Evolutionary conservation across 2,113 vertebrate species (phyloP).

Genomic region (Pseudolaguvia tuberculata): DNA sequence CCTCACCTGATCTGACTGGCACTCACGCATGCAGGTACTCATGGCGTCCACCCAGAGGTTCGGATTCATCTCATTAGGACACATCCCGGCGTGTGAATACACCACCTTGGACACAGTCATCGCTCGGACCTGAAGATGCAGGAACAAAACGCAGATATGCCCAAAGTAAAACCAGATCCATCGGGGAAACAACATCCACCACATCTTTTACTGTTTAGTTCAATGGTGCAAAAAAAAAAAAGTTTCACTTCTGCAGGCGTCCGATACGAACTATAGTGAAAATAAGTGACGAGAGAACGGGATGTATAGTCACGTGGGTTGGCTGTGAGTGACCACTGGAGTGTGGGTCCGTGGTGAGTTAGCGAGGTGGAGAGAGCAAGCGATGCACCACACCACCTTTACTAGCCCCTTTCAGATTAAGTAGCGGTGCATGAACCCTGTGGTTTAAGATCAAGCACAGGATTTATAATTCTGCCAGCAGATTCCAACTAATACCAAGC

Average conservation of each 20-base stretch:
- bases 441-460: conserved; percentile 52
- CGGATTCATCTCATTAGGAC: conserved; percentile 97
- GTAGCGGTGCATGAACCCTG: conserved; percentile 71
- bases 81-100: conserved; percentile 93
- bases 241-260: background rate
- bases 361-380: conserved; percentile 46
- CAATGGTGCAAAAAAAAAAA: background rate
- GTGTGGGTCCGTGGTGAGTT: conserved; percentile 31
- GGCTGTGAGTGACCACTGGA: conserved; percentile 9
- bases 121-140: conserved; percentile 62
- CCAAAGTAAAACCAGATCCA: conserved; percentile 79
- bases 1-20: conserved; percentile 86
- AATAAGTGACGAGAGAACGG: conserved; percentile 2
- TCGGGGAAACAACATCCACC: conserved; percentile 71
- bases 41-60: conserved; percentile 99
- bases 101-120: conserved; percentile 81
- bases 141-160: conserved; percentile 63
- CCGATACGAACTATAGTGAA: background rate
- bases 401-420: conserved; percentile 64
- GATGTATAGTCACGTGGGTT: conserved; percentile 18
- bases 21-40: conserved; percentile 96
- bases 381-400: conserved; percentile 65
- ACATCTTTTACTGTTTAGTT: conserved; percentile 68
- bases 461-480: conserved; percentile 20
- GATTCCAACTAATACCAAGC: conserved; percentile 9